These are phyloP conservation scores for Mantis religiosa DNA, from an alignment of 2,888 invertebrate genomes.

Conservation along the genomic window DNA sequence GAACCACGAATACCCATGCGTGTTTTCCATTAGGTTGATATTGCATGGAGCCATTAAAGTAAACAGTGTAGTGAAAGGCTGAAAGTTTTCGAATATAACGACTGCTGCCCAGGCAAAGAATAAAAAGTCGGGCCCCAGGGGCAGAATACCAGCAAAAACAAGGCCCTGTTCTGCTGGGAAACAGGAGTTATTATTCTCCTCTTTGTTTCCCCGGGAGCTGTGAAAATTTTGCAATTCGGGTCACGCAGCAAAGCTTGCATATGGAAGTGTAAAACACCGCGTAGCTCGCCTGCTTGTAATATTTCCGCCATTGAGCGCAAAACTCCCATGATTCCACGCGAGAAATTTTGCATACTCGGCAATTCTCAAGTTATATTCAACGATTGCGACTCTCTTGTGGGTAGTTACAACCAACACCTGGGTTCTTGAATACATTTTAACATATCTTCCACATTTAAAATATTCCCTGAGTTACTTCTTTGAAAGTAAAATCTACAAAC, in stretches of 20 bases:
- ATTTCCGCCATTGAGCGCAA: background rate
- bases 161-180: background rate
- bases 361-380: background rate
- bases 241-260: background rate
- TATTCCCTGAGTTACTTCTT: no score
- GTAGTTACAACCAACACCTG: no score
- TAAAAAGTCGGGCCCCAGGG: background rate
- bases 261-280: background rate
- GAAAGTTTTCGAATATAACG: no score
- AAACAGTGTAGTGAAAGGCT: no score
- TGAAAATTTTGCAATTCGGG: background rate
- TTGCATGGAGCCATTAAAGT: no score
- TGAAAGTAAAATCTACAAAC: no score
- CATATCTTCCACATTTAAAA: no score
- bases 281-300: background rate
- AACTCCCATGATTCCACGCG: background rate
- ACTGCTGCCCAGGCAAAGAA: background rate
- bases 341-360: background rate
- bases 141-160: background rate
- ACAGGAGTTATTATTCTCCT: background rate
- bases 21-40: no score
- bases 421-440: no score
- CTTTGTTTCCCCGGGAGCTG: background rate
- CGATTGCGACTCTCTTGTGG: background rate
- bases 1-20: no score